A percentile compares a stretch with the other conserved stretches of the same genome.
Conservation (phyloP, 64 coral and sea anemone species). For the Montipora efflorescens region DNA sequence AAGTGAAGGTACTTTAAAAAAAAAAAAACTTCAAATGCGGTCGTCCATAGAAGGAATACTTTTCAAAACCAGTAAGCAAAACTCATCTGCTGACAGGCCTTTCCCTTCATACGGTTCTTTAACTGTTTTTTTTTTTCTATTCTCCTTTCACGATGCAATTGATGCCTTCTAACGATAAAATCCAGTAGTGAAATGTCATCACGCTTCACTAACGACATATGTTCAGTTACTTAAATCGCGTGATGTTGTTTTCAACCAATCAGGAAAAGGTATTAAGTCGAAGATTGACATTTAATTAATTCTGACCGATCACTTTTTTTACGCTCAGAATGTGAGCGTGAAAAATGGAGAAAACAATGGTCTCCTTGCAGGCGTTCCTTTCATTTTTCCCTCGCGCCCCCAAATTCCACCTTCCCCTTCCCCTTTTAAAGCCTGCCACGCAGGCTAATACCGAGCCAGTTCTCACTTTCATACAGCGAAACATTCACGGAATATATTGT, state of each 20-base stretch:
- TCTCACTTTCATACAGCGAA: neutral
- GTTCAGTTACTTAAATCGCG: neutral
- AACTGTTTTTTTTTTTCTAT: neutral
- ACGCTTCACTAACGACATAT: too few species aligned
- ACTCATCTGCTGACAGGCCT: slow-evolving; percentile 3
- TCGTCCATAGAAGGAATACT: too few species aligned
- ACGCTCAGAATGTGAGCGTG: too few species aligned
- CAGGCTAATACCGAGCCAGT: neutral
- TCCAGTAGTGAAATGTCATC: too few species aligned
- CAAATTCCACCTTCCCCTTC: neutral
- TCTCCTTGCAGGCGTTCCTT: neutral
- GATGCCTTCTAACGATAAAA: too few species aligned
- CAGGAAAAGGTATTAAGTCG: neutral
- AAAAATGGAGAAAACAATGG: too few species aligned
- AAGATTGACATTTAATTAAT: too few species aligned
- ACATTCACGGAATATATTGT: neutral
- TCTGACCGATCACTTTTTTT: too few species aligned
- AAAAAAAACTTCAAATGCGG: too few species aligned
- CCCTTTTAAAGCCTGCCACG: neutral
- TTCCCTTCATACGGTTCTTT: neutral
- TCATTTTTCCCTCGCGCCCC: neutral
- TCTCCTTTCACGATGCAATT: too few species aligned
- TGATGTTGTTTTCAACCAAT: slow-evolving; percentile 9
- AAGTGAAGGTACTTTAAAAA: too few species aligned
- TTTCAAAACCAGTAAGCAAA: neutral